A percentile compares a stretch with the other conserved stretches of the same genome.
Evolutionary conservation across 2,113 vertebrate genomes (phyloP).

Genomic region (Hippocampus zosterae): DNA sequence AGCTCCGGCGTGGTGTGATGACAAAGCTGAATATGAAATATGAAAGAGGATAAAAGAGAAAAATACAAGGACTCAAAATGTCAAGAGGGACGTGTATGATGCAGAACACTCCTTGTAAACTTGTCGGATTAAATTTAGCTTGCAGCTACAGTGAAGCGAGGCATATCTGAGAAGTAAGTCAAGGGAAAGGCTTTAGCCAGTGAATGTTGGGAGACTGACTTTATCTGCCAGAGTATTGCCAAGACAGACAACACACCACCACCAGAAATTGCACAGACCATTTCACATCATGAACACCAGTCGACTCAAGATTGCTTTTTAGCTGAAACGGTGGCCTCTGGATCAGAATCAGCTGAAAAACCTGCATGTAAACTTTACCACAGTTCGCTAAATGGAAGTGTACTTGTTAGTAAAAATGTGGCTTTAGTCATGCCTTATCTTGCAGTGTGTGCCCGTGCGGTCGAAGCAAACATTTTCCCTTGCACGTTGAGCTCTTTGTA

Average conservation of each 20-base stretch:
- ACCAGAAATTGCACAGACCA: background rate
- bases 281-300: background rate
- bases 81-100: background rate
- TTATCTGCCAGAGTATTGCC: background rate
- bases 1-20: background rate
- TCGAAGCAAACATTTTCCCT: background rate
- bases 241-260: background rate
- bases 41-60: background rate
- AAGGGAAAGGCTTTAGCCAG: background rate
- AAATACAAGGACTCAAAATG: background rate
- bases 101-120: background rate
- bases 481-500: background rate
- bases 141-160: background rate
- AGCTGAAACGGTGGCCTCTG: background rate
- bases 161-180: background rate
- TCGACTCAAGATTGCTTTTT: background rate
- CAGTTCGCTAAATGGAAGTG: background rate
- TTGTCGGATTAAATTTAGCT: background rate
- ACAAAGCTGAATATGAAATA: background rate
- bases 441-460: background rate
- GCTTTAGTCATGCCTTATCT: background rate
- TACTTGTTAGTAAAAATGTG: background rate
- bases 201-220: background rate
- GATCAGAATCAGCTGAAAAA: background rate
- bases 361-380: background rate